Conservation (phyloP, 2,113 vertebrate genomes). For the Petroica traversi region DNA sequence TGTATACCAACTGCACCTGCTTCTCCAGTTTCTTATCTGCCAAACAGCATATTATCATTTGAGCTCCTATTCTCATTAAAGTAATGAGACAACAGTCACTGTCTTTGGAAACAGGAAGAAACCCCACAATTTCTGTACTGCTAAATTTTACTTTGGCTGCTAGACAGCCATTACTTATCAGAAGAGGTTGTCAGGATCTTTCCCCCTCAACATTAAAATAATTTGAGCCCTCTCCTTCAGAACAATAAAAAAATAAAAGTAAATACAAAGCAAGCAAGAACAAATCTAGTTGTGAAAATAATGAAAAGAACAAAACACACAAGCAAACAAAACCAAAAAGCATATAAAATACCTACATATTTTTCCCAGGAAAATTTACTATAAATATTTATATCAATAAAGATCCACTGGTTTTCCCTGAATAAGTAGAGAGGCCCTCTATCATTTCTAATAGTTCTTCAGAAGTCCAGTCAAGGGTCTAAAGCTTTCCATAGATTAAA, state of each 20-base stretch:
- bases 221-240: not conserved
- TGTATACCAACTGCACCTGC: not conserved
- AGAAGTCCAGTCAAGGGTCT: not conserved
- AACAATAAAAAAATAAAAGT: accelerated
- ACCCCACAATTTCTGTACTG: not conserved
- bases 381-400: not conserved
- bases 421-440: not conserved
- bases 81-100: not conserved
- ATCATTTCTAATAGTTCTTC: not conserved
- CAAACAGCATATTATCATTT: not conserved
- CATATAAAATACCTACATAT: not conserved
- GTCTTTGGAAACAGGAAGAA: not conserved
- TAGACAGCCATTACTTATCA: not conserved
- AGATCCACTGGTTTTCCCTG: not conserved
- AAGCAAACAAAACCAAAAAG: not conserved
- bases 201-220: not conserved
- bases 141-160: not conserved
- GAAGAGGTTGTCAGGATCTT: not conserved
- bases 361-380: not conserved
- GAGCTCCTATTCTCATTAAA: not conserved
- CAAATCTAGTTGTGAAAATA: not conserved
- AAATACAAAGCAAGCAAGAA: not conserved
- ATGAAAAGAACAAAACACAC: not conserved
- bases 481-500: not conserved
- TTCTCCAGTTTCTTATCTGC: not conserved